Conservation (phyloP, 2,797 vertebrate genomes). For the Typhlichthys eigenmanni region DNA sequence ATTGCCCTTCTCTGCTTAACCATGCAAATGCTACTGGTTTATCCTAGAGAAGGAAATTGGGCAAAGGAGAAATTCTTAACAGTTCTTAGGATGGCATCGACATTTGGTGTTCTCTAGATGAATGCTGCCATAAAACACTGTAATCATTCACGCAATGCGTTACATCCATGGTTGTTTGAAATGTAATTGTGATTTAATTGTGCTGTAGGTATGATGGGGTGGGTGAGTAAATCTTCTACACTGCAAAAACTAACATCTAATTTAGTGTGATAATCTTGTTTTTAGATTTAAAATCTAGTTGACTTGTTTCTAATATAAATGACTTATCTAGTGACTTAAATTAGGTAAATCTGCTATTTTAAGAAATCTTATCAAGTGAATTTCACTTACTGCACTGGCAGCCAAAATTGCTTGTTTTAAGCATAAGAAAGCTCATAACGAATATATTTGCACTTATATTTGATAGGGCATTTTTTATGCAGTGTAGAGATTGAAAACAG, state of each 20-base stretch:
- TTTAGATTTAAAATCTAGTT: too few relatives aligned
- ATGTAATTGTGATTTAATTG: conserved; percentile 6
- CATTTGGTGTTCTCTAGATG: conserved; percentile 1
- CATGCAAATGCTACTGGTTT: conserved; percentile 67
- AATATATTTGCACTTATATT: too few relatives aligned
- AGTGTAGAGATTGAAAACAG: conserved; percentile 15
- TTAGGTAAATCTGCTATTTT: too few relatives aligned
- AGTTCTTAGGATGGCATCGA: conserved; percentile 34
- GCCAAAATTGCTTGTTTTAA: too few relatives aligned
- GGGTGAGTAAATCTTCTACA: neutral
- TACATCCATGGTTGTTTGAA: conserved; percentile 18
- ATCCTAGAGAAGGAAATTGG: conserved; percentile 45
- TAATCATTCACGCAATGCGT: conserved; percentile 21
- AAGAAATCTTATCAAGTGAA: too few relatives aligned
- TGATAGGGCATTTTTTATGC: too few relatives aligned
- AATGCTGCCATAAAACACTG: conserved; percentile 23
- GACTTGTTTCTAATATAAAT: too few relatives aligned
- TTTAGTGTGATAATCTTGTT: too few relatives aligned
- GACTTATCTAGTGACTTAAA: too few relatives aligned
- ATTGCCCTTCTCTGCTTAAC: conserved; percentile 57
- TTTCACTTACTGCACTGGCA: too few relatives aligned
- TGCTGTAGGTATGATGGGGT: conserved; percentile 6
- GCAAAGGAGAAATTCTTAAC: conserved; percentile 34
- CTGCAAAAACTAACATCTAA: too few relatives aligned
- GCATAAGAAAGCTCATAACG: too few relatives aligned